Evolutionary conservation across 92 coral and sea anemone genomes (phyloP).

Genomic region (Blastomussa wellsi): DNA sequence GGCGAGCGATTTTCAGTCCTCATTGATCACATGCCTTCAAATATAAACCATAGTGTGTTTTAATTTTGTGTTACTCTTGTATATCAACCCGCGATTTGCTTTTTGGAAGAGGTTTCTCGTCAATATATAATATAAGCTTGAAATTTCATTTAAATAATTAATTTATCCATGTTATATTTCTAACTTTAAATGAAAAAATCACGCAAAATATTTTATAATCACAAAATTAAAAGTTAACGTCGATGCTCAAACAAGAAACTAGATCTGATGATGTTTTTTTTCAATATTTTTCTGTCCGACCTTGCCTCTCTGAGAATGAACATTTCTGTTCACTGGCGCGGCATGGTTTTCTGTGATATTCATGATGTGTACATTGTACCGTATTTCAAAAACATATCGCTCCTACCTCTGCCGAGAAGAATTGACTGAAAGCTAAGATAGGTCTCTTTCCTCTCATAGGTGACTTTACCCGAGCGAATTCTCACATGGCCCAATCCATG

Average conservation of each 20-base stretch:
- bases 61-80: too few relatives aligned
- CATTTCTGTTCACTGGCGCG: too few relatives aligned
- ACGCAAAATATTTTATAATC: neutral
- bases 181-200: too few relatives aligned
- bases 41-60: too few relatives aligned
- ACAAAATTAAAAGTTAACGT: neutral
- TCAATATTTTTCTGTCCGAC: neutral
- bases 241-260: neutral
- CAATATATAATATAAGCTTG: too few relatives aligned
- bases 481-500: constrained; percentile 34
- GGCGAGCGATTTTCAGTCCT: too few relatives aligned
- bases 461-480: constrained; percentile 44
- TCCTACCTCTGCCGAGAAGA: constrained; percentile 42
- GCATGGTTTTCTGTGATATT: too few relatives aligned
- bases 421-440: constrained; percentile 12
- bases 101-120: too few relatives aligned
- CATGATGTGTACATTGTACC: neutral
- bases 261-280: neutral
- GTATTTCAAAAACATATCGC: neutral
- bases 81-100: too few relatives aligned
- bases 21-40: too few relatives aligned
- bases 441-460: constrained; percentile 13
- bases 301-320: too few relatives aligned
- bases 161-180: neutral
- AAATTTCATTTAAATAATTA: neutral